Percentiles rank a stretch among this genome's conserved stretches.
Evolutionary conservation across 1,140 invertebrate species (phyloP).

Genomic region (Diorhabda elongata): DNA sequence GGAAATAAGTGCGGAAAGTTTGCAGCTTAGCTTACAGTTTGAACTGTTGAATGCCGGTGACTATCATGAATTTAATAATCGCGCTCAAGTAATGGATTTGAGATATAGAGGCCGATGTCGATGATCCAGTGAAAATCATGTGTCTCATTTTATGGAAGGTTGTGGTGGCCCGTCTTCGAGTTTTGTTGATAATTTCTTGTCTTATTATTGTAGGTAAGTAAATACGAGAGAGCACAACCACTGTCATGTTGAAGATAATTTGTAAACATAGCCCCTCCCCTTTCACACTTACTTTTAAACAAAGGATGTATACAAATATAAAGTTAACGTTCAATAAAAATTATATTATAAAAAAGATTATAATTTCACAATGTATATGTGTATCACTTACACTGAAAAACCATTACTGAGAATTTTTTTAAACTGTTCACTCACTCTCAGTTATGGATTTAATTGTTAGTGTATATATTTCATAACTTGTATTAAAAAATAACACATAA

Average conservation of each 20-base stretch:
- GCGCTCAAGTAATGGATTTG: constrained; percentile 39
- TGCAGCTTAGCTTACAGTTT: constrained; percentile 12
- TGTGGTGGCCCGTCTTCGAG: constrained; percentile 30
- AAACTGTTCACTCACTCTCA: no score
- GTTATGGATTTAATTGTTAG: no score
- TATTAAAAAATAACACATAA: no score
- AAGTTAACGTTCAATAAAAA: no score
- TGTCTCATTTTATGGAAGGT: constrained; percentile 37
- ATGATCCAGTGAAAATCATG: constrained; percentile 37
- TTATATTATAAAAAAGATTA: no score
- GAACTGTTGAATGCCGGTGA: background rate
- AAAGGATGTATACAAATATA: constrained; percentile 27
- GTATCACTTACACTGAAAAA: no score
- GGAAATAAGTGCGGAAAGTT: constrained; percentile 20
- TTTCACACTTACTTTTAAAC: constrained; percentile 33
- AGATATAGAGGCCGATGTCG: constrained; percentile 34
- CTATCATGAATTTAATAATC: constrained; percentile 1
- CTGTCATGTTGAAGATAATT: constrained; percentile 35
- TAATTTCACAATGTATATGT: no score
- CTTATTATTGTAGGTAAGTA: constrained; percentile 41
- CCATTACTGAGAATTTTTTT: no score
- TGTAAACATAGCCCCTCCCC: constrained; percentile 47
- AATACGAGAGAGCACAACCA: constrained; percentile 36
- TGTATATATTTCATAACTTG: no score
- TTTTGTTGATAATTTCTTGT: constrained; percentile 34